Evolutionary conservation across 2,888 invertebrate genomes (phyloP).

Genomic region (Ypsolopha scabrella): DNA sequence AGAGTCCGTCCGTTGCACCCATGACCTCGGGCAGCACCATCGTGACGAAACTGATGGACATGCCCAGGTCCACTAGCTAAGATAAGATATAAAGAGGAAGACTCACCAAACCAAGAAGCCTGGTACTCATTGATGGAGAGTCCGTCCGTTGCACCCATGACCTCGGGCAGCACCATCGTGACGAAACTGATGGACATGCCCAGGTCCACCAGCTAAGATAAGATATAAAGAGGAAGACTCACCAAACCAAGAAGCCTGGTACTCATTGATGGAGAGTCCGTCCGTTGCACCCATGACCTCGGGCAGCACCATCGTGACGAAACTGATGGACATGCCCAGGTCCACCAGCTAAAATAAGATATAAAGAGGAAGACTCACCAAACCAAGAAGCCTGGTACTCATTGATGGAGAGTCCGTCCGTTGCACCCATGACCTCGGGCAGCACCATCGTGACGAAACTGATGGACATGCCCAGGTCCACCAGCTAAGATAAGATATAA

Average conservation of each 20-base stretch:
- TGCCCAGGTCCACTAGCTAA: constrained; percentile 34
- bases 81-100: background rate
- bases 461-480: constrained; percentile 38
- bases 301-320: constrained; percentile 40
- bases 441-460: constrained; percentile 42
- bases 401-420: constrained; percentile 23
- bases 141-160: constrained; percentile 22
- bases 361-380: constrained; percentile 22
- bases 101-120: constrained; percentile 42
- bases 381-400: constrained; percentile 39
- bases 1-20: constrained; percentile 21
- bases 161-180: constrained; percentile 35
- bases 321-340: constrained; percentile 36
- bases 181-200: constrained; percentile 40
- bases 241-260: constrained; percentile 46
- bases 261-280: constrained; percentile 24
- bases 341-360: constrained; percentile 26
- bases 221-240: constrained; percentile 7
- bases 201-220: constrained; percentile 28
- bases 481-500: constrained; percentile 19
- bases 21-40: constrained; percentile 35
- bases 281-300: constrained; percentile 24
- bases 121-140: constrained; percentile 28
- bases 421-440: constrained; percentile 26
- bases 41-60: constrained; percentile 38